phyloP scores from a whole-genome alignment of 2,113 vertebrate species.

The Oncorhynchus kisutch region DNA sequence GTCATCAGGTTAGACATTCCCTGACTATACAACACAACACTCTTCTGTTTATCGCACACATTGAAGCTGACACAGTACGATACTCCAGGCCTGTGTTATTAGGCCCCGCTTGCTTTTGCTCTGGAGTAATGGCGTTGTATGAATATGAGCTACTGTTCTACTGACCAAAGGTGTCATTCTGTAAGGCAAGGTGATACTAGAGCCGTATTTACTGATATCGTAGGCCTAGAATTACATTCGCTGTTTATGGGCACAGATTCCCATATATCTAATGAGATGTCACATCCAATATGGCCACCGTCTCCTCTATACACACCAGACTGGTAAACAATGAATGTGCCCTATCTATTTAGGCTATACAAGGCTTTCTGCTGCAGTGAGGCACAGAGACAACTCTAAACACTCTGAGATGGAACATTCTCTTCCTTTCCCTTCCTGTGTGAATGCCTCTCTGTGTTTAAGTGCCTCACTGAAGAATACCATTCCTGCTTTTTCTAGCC shows the following conservation, averaged over 20 bases:
- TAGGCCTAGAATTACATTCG: no score
- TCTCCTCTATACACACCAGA: conserved; percentile 27
- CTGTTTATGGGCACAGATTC: background rate
- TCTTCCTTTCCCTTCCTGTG: background rate
- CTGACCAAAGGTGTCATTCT: background rate
- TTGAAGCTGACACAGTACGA: conserved; percentile 11
- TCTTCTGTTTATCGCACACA: background rate
- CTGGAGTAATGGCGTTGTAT: background rate
- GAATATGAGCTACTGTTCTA: background rate
- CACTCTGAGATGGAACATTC: conserved; percentile 5
- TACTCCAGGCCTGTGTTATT: no score
- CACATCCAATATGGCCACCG: conserved; percentile 28
- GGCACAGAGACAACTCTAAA: conserved; percentile 38
- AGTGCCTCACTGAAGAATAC: conserved; percentile 22
- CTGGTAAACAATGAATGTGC: conserved; percentile 29
- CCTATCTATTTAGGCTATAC: conserved; percentile 24
- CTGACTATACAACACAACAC: conserved; percentile 13
- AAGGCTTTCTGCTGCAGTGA: conserved; percentile 2
- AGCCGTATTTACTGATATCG: no score
- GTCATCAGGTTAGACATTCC: conserved; percentile 6
- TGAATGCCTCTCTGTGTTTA: background rate
- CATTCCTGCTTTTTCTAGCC: background rate
- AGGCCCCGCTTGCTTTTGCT: background rate
- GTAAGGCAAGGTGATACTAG: no score
- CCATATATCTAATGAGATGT: conserved; percentile 14